Conservation (phyloP, 2,113 vertebrate species). For the Antigone vipio region DNA sequence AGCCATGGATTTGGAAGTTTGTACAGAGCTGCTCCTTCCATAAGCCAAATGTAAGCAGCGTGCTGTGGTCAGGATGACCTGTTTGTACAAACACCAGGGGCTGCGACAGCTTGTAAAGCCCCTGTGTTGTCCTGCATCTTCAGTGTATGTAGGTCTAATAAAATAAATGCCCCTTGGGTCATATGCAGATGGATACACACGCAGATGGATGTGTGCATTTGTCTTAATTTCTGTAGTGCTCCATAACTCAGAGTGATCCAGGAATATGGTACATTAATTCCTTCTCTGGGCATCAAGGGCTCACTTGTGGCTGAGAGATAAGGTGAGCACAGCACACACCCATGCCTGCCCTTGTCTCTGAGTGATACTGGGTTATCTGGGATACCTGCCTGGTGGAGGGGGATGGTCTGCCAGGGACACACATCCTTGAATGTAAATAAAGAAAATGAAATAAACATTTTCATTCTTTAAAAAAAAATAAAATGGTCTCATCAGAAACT, state of each 20-base stretch:
- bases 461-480: not conserved
- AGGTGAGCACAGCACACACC: not conserved
- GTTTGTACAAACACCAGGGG: not conserved
- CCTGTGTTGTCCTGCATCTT: not conserved
- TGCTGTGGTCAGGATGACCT: not conserved
- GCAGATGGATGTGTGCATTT: not conserved
- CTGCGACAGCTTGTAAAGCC: not conserved
- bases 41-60: rapidly evolving
- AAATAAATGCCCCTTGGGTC: not conserved
- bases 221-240: not conserved
- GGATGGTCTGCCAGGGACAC: not conserved
- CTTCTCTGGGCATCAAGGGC: not conserved
- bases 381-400: conserved; percentile 20
- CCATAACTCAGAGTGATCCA: not conserved
- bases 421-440: not conserved
- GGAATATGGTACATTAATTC: not conserved
- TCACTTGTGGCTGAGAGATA: conserved; percentile 53
- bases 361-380: conserved; percentile 44
- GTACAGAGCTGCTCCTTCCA: not conserved
- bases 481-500: not conserved
- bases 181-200: not conserved
- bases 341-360: conserved; percentile 8
- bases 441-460: not conserved
- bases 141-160: not conserved
- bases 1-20: not conserved